Percentiles rank a stretch among this genome's conserved stretches.
Conservation (phyloP, 1,140 invertebrate genomes). For the Planococcus citri region DNA sequence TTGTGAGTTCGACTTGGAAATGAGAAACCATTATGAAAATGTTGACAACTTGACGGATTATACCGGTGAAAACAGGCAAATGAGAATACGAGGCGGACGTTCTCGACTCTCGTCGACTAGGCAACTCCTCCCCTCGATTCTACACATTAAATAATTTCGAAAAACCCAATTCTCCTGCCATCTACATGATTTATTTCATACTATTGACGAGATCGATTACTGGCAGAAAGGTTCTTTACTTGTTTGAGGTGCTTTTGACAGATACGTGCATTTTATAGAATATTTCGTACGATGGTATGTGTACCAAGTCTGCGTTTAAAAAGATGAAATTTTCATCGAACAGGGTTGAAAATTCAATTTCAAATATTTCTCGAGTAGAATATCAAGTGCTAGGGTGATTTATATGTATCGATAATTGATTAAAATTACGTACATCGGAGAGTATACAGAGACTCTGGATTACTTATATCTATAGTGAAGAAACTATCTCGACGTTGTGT, state of each 20-base stretch:
- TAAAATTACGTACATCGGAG: too few relatives aligned
- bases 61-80: slow-evolving; percentile 1
- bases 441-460: too few relatives aligned
- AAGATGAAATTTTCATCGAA: too few relatives aligned
- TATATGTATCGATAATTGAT: too few relatives aligned
- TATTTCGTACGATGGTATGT: not conserved
- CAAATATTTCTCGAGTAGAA: too few relatives aligned
- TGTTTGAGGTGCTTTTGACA: too few relatives aligned
- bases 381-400: too few relatives aligned
- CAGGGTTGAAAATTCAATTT: too few relatives aligned
- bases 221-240: not conserved
- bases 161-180: slow-evolving; percentile 9
- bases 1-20: not conserved
- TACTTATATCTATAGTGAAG: too few relatives aligned
- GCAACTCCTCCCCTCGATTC: slow-evolving; percentile 3
- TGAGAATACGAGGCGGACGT: slow-evolving; percentile 10
- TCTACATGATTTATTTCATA: slow-evolving; percentile 18
- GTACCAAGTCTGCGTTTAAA: not conserved
- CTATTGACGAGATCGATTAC: not conserved
- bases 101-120: not conserved
- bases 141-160: not conserved
- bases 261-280: not conserved
- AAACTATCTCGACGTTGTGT: too few relatives aligned
- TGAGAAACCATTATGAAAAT: slow-evolving; percentile 19
- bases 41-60: slow-evolving; percentile 17